Evolutionary conservation across 2,888 invertebrate genomes (phyloP), one percentile per base, ranked within the genome.

Genomic region (Labia minor): DNA sequence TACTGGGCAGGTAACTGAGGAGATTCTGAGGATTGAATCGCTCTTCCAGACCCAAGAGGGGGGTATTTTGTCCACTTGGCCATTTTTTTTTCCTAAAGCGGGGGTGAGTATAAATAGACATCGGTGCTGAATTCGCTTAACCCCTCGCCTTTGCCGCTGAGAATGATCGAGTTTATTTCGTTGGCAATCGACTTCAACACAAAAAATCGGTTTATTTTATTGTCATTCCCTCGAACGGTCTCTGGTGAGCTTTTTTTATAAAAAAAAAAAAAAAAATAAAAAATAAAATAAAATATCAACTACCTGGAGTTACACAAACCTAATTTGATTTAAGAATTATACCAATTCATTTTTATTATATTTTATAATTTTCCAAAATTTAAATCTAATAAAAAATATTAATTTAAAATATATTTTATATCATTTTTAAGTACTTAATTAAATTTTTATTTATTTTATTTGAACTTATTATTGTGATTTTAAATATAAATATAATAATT

Each of bases 121-220:
- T n/a, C 49, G 49, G 49, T 49, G 49, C 49, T 49, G 49, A 49
- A 49, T 49, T 49, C 49, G 49, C 49, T 49, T 49, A 49, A 49
- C 49, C 49, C 49, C 49, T 49, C 49, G 49, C 49, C 49, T 49
- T 49, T 16, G 49, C 49, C 49, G 49, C 16, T 16, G 49, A 49
- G 49, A 49, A 49, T 49, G 49, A 49, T 49, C n/a, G 49, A 49
- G 49, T 49, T 49, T 49, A 49, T 49, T 49, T 49, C 49, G 49
- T 49, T 16, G 49, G 16, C n/a, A 49, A 49, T 49, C 14, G 49
- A 49, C 14, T 16, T 49, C 49, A 49, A 11, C 16, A 49, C 49
- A 49, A 49, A 49, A 33, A 49, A 16, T 3, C 49, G 49, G n/a
- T 14, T 49, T 49, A 49, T 49, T 49, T 49, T 49, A 49, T 49